Conservation (phyloP, 2,888 invertebrate species). For the Tenthredo notha region DNA sequence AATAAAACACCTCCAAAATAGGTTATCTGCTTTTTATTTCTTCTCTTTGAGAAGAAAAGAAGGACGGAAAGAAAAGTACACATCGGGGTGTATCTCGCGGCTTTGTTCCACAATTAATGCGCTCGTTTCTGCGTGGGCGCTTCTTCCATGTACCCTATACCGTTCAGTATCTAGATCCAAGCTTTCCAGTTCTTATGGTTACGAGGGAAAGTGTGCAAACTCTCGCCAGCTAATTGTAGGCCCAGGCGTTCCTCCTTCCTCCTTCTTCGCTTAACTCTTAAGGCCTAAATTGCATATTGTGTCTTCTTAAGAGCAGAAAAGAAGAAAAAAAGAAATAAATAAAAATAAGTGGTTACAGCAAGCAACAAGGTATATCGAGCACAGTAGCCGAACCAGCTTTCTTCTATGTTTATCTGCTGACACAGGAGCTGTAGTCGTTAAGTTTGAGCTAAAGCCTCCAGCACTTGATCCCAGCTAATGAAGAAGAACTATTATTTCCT, state of each 20-base stretch:
- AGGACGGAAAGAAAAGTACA: not conserved
- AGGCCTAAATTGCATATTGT: slow-evolving; percentile 42
- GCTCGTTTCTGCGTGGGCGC: not conserved
- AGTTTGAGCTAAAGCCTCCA: not conserved
- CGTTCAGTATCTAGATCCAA: slow-evolving; percentile 42
- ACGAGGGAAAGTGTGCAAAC: slow-evolving; percentile 68
- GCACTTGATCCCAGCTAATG: no score
- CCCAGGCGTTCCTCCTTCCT: slow-evolving; percentile 48
- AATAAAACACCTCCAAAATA: slow-evolving; percentile 64
- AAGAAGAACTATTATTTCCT: not conserved
- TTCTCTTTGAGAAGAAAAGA: not conserved
- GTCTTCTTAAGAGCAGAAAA: not conserved
- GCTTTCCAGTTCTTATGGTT: slow-evolving; percentile 58
- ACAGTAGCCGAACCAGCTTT: slow-evolving; percentile 24
- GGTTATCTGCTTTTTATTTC: slow-evolving; percentile 66
- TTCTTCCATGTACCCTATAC: not conserved
- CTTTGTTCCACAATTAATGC: not conserved
- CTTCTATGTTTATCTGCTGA: not conserved
- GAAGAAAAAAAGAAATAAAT: not conserved
- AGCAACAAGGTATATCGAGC: slow-evolving; percentile 41
- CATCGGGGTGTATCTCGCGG: not conserved
- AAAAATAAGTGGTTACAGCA: not conserved
- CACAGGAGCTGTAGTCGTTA: not conserved
- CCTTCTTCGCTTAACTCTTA: not conserved
- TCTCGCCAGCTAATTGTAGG: slow-evolving; percentile 61